These are phyloP conservation scores for Microctonus hyperodae DNA, from an alignment of 2,888 invertebrate genomes.

Conservation along the genomic window DNA sequence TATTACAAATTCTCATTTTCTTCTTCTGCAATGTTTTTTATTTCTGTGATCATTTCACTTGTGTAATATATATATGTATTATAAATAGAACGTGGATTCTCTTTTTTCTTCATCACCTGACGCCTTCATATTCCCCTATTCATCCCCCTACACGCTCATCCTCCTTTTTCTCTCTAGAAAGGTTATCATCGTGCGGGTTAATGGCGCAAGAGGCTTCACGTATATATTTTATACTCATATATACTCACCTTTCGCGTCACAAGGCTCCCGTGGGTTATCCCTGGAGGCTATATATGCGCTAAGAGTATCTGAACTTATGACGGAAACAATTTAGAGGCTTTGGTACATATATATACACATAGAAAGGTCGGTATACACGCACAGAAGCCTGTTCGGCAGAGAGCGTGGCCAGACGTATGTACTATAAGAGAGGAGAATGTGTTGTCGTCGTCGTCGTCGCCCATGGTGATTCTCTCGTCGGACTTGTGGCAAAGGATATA, in stretches of 20 bases:
- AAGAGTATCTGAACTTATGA: constrained; percentile 63
- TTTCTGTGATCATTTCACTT: neutral
- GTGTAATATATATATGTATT: neutral
- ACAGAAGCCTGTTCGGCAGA: constrained; percentile 1
- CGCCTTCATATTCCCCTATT: constrained; percentile 13
- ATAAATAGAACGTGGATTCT: neutral
- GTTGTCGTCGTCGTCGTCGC: constrained; percentile 9
- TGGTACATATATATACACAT: constrained; percentile 33
- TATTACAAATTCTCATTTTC: too few species aligned
- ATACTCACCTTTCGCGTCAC: constrained; percentile 43
- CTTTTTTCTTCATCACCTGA: constrained; percentile 15
- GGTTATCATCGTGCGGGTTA: constrained; percentile 46
- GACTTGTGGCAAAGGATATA: constrained; percentile 33
- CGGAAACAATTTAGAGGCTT: constrained; percentile 64
- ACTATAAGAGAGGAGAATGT: constrained; percentile 34
- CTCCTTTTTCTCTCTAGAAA: constrained; percentile 16
- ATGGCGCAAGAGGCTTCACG: constrained; percentile 53
- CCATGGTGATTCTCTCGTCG: neutral
- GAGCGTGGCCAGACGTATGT: constrained; percentile 41
- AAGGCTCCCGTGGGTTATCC: constrained; percentile 53
- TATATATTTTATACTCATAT: constrained; percentile 53
- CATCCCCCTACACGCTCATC: constrained; percentile 14
- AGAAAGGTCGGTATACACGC: neutral
- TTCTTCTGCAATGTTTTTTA: neutral
- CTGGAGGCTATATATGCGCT: constrained; percentile 53